Percentiles rank a stretch among this genome's conserved stretches.
Evolutionary conservation across 2,113 vertebrate genomes (phyloP).

Genomic region (Ageneiosus marmoratus): DNA sequence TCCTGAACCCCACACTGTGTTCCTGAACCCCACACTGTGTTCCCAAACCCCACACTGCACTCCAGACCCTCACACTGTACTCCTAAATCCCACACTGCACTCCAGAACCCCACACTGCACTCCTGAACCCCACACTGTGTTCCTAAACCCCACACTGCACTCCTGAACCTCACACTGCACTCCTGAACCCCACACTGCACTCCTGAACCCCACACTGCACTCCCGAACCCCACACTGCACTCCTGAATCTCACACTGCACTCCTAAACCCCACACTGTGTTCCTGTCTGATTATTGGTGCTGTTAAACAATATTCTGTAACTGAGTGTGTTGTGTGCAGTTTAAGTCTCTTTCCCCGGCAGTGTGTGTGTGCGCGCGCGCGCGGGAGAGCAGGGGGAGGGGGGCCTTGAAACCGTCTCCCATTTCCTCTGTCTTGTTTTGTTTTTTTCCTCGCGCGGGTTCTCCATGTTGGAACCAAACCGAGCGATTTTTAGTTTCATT

Average conservation of each 20-base stretch:
- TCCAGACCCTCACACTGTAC: too few relatives aligned
- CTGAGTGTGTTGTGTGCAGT: too few relatives aligned
- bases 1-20: not conserved
- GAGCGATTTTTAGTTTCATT: not conserved
- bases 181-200: not conserved
- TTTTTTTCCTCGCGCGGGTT: not conserved
- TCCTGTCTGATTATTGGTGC: not conserved
- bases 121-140: too few relatives aligned
- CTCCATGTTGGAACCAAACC: slow-evolving; percentile 12
- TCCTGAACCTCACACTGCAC: not conserved
- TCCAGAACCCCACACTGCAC: not conserved
- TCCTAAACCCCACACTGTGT: not conserved
- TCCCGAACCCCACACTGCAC: too few relatives aligned
- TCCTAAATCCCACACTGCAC: not conserved
- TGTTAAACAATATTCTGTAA: not conserved
- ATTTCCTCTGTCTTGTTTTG: slow-evolving; percentile 19
- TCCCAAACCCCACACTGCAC: too few relatives aligned
- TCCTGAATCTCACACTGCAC: not conserved
- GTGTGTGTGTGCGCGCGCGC: not conserved
- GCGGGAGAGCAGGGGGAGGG: not conserved
- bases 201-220: too few relatives aligned
- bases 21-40: not conserved
- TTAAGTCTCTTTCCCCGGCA: not conserved
- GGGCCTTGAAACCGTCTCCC: slow-evolving; percentile 5
- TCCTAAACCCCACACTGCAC: too few relatives aligned